These are phyloP conservation scores for Plecturocebus donacophilus DNA, from an alignment of 2,113 vertebrate genomes.

Conservation along the genomic window DNA sequence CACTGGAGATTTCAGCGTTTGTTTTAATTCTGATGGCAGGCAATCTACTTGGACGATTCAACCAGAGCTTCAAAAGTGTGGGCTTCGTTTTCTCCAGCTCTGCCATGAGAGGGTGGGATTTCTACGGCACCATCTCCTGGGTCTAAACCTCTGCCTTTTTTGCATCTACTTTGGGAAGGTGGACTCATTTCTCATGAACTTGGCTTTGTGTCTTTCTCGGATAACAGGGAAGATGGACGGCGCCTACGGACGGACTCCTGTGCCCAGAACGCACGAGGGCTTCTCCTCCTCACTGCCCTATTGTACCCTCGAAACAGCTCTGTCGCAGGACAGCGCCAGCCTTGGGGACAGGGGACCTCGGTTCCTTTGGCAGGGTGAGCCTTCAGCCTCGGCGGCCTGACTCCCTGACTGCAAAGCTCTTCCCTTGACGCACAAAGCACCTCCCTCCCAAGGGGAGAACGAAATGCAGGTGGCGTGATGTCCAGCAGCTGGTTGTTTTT, in stretches of 20 bases:
- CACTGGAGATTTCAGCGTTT: rapidly evolving
- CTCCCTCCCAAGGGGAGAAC: neutral
- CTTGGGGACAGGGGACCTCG: neutral
- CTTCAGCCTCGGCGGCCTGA: rapidly evolving
- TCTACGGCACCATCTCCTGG: rapidly evolving
- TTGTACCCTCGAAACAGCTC: no score
- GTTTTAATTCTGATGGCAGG: neutral
- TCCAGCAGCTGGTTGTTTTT: neutral
- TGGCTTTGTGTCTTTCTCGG: no score
- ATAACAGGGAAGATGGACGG: no score
- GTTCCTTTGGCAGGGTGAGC: neutral
- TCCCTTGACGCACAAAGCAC: rapidly evolving
- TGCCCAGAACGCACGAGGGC: rapidly evolving
- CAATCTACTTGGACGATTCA: rapidly evolving
- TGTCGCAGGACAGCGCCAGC: rapidly evolving
- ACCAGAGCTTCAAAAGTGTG: rapidly evolving
- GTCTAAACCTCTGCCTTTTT: neutral
- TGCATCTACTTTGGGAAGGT: rapidly evolving
- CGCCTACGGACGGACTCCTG: rapidly evolving
- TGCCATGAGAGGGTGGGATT: rapidly evolving
- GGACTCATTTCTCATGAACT: no score
- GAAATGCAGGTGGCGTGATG: rapidly evolving
- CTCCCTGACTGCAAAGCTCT: neutral
- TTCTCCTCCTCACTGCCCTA: rapidly evolving
- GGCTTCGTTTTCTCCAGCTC: no score